A percentile compares a stretch with the other conserved stretches of the same genome.
phyloP scores from a whole-genome alignment of 2,888 invertebrate genomes.

The Lepetodrilus schrolli region DNA sequence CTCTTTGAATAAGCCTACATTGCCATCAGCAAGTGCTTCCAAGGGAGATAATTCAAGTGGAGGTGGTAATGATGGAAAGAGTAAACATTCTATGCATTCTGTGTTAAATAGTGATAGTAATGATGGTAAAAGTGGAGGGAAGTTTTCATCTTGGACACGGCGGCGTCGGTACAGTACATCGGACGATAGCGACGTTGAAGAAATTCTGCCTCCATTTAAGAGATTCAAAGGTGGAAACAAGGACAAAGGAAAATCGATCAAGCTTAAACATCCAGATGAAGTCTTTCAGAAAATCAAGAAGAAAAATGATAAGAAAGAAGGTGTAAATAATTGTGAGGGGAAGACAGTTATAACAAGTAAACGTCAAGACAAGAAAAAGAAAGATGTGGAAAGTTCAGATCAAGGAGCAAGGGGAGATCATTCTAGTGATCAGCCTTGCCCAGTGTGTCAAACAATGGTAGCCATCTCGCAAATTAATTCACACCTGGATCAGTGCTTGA shows the following conservation, averaged over 20 bases:
- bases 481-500: conserved; percentile 65
- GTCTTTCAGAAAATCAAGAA: background rate
- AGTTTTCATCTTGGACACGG: conserved; percentile 1
- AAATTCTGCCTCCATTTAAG: background rate
- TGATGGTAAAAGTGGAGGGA: background rate
- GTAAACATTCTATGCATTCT: background rate
- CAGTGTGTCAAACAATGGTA: conserved; percentile 57
- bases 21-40: background rate
- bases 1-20: background rate
- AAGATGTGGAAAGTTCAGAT: background rate
- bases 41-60: background rate
- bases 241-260: background rate
- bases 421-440: conserved; percentile 46
- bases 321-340: background rate
- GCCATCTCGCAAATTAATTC: conserved; percentile 53
- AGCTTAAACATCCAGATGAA: background rate
- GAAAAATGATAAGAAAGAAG: background rate
- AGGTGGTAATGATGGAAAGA: background rate
- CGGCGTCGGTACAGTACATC: background rate
- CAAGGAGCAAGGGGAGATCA: background rate
- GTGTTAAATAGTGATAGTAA: background rate
- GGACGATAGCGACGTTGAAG: background rate
- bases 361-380: background rate
- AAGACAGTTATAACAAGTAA: background rate
- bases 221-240: background rate